A percentile compares a stretch with the other conserved stretches of the same genome.
Evolutionary conservation across 2,797 vertebrate species (phyloP).

Genomic region (Lithobates sylvaticus): DNA sequence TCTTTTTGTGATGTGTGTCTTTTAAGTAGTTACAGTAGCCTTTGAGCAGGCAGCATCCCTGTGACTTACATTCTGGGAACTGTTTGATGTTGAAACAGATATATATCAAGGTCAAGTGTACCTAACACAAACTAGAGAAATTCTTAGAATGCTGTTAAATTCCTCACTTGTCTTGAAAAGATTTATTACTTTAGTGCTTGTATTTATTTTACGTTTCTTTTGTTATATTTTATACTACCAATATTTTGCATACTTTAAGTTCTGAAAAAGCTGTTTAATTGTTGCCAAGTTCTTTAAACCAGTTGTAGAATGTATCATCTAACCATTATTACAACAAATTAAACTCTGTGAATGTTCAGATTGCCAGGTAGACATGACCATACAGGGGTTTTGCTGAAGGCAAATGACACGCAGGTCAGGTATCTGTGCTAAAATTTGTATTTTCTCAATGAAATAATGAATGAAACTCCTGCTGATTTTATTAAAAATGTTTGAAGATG

Average conservation of each 20-base stretch:
- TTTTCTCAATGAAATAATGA: slow-evolving; percentile 27
- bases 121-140: slow-evolving; percentile 7
- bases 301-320: slow-evolving; percentile 23
- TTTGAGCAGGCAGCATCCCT: background rate
- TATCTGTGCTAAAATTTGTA: background rate
- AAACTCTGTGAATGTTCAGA: background rate
- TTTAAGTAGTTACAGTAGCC: background rate
- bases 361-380: slow-evolving; percentile 4
- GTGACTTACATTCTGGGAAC: background rate
- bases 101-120: slow-evolving; percentile 8
- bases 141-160: slow-evolving; percentile 12
- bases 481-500: background rate
- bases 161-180: background rate
- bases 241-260: background rate
- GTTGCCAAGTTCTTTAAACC: background rate
- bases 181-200: background rate
- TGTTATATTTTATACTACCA: background rate
- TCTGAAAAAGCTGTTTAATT: background rate
- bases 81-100: background rate
- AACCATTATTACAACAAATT: background rate
- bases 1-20: background rate
- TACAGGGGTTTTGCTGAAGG: slow-evolving; percentile 21
- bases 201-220: background rate
- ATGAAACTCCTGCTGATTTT: slow-evolving; percentile 10
- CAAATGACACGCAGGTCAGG: slow-evolving; percentile 4